phyloP scores from a whole-genome alignment of 2,797 vertebrate species.

The Leptatherina wallacei region DNA sequence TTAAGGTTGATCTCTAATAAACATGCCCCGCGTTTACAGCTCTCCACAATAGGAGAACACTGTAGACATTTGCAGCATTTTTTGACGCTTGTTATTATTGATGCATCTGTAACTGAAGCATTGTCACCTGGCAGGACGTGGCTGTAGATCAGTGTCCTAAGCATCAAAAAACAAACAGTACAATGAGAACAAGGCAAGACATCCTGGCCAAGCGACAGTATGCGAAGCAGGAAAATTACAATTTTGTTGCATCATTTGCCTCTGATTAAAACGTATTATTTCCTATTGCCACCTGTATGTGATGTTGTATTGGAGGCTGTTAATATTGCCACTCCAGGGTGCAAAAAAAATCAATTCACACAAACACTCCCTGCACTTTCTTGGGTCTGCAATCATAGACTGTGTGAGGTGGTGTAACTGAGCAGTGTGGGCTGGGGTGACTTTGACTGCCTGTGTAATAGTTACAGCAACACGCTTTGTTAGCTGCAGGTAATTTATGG shows the following conservation, averaged over 20 bases:
- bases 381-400: constrained; percentile 32
- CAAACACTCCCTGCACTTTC: constrained; percentile 24
- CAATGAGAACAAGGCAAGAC: not conserved
- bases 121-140: not conserved
- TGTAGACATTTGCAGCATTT: not conserved
- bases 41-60: not conserved
- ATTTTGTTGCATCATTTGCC: not conserved
- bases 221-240: not conserved
- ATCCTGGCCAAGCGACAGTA: not conserved
- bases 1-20: too few species aligned
- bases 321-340: constrained; percentile 25
- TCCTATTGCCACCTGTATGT: constrained; percentile 8
- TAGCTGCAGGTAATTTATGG: constrained; percentile 82
- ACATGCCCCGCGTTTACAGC: not conserved
- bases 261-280: not conserved
- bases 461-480: constrained; percentile 81
- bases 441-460: constrained; percentile 82
- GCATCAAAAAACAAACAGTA: not conserved
- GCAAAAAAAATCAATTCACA: constrained; percentile 16
- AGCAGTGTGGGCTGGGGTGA: constrained; percentile 70
- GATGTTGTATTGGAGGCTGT: constrained; percentile 1
- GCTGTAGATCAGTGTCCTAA: not conserved
- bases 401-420: constrained; percentile 46
- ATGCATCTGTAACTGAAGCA: not conserved
- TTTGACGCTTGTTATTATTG: not conserved